A percentile compares a stretch with the other conserved stretches of the same genome.
Conservation (phyloP, 2,113 vertebrate genomes). For the Rattus rattus region DNA sequence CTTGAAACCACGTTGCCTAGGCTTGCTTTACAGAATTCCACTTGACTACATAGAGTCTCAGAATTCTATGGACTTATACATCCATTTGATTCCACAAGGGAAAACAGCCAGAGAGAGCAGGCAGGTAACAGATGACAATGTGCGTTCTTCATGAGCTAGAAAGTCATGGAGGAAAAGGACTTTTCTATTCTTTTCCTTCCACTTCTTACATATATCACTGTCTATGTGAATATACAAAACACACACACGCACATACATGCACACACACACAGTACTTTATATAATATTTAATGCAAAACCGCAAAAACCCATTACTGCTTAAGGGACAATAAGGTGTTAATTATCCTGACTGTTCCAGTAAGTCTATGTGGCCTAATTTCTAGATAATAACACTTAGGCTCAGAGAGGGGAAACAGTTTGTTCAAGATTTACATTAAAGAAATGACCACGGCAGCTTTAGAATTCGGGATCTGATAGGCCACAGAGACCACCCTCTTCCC, state of each 20-base stretch:
- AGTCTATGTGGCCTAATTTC: neutral
- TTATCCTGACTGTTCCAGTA: conserved; percentile 13
- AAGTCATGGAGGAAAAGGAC: neutral
- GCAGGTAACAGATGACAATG: neutral
- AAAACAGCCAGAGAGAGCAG: conserved; percentile 35
- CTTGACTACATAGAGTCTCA: neutral
- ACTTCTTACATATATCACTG: neutral
- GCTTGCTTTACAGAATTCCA: conserved; percentile 6
- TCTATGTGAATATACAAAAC: no score
- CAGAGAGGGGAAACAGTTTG: neutral
- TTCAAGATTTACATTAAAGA: conserved; percentile 29
- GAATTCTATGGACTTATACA: conserved; percentile 48
- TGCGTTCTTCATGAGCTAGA: conserved; percentile 34
- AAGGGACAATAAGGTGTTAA: conserved; percentile 27
- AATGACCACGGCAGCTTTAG: neutral
- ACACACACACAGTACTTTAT: neutral
- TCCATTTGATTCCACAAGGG: conserved; percentile 29
- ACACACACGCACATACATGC: neutral
- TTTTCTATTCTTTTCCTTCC: neutral
- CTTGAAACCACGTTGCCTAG: conserved; percentile 18
- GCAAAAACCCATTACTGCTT: neutral
- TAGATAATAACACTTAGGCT: conserved; percentile 14
- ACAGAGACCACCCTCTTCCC: neutral
- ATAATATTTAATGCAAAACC: conserved; percentile 37
- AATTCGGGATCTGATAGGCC: neutral